Evolutionary conservation across 2,113 vertebrate genomes (phyloP).

Genomic region (Origma solitaria): DNA sequence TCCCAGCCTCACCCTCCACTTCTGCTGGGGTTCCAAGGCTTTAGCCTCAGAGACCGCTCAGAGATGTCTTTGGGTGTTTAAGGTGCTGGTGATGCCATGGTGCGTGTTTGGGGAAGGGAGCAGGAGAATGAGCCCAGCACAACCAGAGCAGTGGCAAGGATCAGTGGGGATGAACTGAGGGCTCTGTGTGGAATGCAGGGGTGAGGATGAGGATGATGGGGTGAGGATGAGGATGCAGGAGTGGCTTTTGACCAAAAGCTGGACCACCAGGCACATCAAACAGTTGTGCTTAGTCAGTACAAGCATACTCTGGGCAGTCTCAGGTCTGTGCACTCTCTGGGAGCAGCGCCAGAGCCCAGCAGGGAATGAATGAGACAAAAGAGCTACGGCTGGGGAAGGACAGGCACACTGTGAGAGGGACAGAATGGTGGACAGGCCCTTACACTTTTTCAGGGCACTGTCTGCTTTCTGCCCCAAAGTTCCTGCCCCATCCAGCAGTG

Average conservation of each 20-base stretch:
- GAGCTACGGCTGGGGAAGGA: neutral
- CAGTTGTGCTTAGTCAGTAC: neutral
- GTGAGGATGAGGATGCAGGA: neutral
- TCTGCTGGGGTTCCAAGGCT: neutral
- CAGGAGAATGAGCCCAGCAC: rapidly evolving
- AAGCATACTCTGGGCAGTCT: neutral
- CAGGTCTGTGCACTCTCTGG: too few relatives aligned
- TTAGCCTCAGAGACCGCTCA: neutral
- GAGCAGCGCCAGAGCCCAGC: neutral
- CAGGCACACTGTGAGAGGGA: neutral
- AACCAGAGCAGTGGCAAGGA: neutral
- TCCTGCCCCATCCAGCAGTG: neutral
- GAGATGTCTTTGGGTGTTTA: neutral
- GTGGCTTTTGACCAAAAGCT: neutral
- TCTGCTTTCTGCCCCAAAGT: neutral
- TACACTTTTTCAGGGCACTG: rapidly evolving
- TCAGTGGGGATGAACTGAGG: neutral
- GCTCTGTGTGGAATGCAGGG: neutral
- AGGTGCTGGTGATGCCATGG: neutral
- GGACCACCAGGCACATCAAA: neutral
- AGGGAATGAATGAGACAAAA: neutral
- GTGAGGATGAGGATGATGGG: neutral
- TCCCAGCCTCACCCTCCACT: neutral
- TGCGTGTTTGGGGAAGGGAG: rapidly evolving
- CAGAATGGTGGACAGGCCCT: neutral